These are phyloP conservation scores for Donacobius atricapilla DNA, from an alignment of 2,113 vertebrate species.

Conservation along the genomic window DNA sequence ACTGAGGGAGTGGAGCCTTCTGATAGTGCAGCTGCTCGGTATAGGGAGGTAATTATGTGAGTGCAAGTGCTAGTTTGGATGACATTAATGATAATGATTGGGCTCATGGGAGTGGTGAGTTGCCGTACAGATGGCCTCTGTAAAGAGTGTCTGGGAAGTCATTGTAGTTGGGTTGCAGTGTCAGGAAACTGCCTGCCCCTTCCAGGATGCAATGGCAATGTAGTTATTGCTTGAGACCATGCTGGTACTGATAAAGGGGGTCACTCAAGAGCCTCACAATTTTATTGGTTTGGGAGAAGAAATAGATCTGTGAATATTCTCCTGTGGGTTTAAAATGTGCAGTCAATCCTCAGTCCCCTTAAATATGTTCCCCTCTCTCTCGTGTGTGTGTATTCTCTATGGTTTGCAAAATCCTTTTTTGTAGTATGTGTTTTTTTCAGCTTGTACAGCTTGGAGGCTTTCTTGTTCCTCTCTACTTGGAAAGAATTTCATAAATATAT, in stretches of 20 bases:
- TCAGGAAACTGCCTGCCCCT: neutral
- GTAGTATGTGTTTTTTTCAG: neutral
- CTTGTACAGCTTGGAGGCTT: neutral
- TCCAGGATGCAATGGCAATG: neutral
- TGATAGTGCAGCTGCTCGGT: neutral
- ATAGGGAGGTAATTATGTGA: accelerated
- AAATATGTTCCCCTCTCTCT: neutral
- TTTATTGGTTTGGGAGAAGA: neutral
- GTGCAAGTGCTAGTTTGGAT: neutral
- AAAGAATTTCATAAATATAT: neutral
- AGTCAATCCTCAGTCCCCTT: neutral
- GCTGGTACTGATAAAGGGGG: neutral
- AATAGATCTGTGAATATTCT: neutral
- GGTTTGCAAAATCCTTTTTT: neutral
- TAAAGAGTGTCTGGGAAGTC: neutral
- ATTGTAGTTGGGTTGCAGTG: neutral
- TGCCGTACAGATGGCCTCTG: accelerated
- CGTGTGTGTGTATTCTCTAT: neutral
- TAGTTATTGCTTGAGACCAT: neutral
- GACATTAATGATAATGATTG: too few relatives aligned
- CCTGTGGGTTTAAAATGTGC: neutral
- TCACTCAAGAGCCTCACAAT: neutral
- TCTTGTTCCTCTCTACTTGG: neutral
- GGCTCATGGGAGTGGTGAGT: neutral
- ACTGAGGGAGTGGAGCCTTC: neutral